Evolutionary conservation across 2,888 invertebrate species (phyloP), one percentile per base, ranked within the genome.

Genomic region (Sialis lutaria): DNA sequence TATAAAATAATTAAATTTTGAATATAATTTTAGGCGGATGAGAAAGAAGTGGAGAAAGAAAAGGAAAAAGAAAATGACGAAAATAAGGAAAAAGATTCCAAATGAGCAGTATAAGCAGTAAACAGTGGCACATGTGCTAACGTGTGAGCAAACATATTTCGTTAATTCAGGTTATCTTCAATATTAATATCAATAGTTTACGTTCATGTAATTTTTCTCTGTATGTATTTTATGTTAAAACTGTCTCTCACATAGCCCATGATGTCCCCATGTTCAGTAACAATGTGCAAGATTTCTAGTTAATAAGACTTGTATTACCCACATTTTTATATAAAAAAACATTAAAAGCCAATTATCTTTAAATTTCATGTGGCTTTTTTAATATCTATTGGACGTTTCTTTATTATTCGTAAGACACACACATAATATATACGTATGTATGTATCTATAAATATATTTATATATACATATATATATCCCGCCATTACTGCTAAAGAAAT

Each of bases 21-120:
- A 22, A 22, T 22, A 22, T 22, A 22, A 22, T 46, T 49, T 32
- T 69, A 85, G 79, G 80, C 80, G 55, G 83, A 83, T 57, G 83
- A 83, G 59, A 82, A 83, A 61, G 83, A 84, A 56, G 81, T 77
- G 55, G 68, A 67, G 50, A 63, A 63, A 52, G 76, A 77, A 53
- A 65, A 67, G 49, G 71, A 73, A 52, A 72, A 71, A 56, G 71
- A 74, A 53, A 76, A 79, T 54, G 82, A 82, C 61, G 78, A 79
- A 60, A 80, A 77, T 60, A 76, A 77, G 64, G 75, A 81, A 58
- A 79, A 79, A 59, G 77, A 77, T 57, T 60, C 62, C 51, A 67
- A 68, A 58, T 67, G 63, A 67, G 60, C 54, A 52, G 54, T 50
- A 51, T 51, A 37, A 37, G 10, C n/a, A 8, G 7, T 8, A 37